Evolutionary conservation across 1,140 invertebrate genomes (phyloP).

Genomic region (Campoletis sonorensis): DNA sequence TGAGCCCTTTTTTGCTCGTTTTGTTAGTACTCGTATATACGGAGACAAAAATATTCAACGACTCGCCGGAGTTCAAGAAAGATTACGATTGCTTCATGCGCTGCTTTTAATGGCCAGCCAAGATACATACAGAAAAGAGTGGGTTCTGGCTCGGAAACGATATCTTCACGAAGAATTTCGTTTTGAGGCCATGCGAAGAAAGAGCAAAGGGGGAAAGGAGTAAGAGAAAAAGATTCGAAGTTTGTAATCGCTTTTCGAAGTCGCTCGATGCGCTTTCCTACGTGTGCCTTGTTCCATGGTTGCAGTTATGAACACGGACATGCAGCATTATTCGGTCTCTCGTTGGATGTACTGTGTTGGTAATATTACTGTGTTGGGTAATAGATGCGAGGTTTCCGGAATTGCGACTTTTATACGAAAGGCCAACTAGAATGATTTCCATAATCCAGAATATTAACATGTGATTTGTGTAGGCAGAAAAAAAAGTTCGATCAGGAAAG

Average conservation of each 20-base stretch:
- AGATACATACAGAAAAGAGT: neutral
- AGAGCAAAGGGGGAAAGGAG: neutral
- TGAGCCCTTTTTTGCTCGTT: neutral
- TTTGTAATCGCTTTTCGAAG: constrained; percentile 43
- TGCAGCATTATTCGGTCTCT: neutral
- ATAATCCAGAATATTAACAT: constrained; percentile 34
- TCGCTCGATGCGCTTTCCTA: constrained; percentile 15
- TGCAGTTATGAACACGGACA: constrained; percentile 19
- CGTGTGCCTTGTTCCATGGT: neutral
- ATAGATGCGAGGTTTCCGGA: constrained; percentile 16
- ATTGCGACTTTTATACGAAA: constrained; percentile 4
- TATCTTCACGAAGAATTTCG: constrained; percentile 28
- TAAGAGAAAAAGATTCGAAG: constrained; percentile 10
- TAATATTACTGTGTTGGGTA: neutral
- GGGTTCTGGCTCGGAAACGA: neutral
- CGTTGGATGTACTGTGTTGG: neutral
- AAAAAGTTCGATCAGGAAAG: too few species aligned
- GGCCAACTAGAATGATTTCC: constrained; percentile 3
- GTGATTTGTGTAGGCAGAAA: neutral
- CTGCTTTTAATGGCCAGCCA: neutral
- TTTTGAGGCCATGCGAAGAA: constrained; percentile 6
- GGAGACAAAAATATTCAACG: constrained; percentile 1
- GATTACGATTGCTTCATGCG: constrained; percentile 7
- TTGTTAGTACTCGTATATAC: neutral
- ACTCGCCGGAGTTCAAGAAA: neutral